Evolutionary conservation across 2,113 vertebrate species (phyloP), one percentile per base, ranked within the genome.

Genomic region (Indicator indicator): DNA sequence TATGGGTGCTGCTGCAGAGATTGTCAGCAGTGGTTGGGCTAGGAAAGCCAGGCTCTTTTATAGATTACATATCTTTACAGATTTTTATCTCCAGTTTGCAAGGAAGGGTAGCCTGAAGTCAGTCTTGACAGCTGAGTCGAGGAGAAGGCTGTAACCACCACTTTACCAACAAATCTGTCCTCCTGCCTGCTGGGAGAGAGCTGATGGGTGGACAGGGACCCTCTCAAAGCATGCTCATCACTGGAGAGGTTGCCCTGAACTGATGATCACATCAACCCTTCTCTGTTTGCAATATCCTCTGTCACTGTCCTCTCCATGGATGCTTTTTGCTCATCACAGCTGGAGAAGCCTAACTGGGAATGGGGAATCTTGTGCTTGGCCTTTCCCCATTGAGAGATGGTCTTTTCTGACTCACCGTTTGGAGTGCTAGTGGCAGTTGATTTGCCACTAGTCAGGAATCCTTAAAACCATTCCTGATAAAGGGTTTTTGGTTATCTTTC

Each of bases 11-110:
- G 56, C 76, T 92, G 80, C 73, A 0, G 48, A 82, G 67, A 54
- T 81, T 83, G 76, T 90, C 89, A 78, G 62, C 40, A 27, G 65
- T 2, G 6, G 19, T 44, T 83, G 65, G 81, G 67, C 67, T 42
- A 65, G 89, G 62, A 75, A 56, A 88, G 50, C 30, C 73, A 86
- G 76, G 36, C 54, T 79, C 28, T 40, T 55, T 36, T 26, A 36
- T 4, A 80, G 82, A 52, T 86, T 36, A 50, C 36, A 7, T 83
- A 67, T 59, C 82, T 91, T 44, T 10, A 38, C 40, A 77, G 79
- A 91, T 86, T 69, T 79, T 88, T 88, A 73, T 90, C 81, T 93
- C 40, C 56, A 33, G 28, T 64, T 86, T 86, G 24, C 52, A 46
- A 27, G 50, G 36, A 84, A 59, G 58, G 33, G 38, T 80, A 38